Evolutionary conservation across 2,113 vertebrate species (phyloP), one percentile per base, ranked within the genome.

Genomic region (Plectropomus leopardus): DNA sequence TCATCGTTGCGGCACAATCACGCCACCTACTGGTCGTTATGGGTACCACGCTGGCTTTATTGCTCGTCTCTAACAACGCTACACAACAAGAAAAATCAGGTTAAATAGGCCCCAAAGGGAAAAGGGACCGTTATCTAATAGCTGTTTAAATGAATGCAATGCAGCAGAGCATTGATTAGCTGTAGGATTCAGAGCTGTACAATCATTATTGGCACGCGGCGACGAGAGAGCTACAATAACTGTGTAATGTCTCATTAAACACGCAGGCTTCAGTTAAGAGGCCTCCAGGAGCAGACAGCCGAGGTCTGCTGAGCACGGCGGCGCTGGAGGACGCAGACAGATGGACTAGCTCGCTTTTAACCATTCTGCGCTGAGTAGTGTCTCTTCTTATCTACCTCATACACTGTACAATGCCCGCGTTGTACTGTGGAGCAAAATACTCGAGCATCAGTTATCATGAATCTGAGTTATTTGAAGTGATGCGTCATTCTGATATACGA

Each of bases 321-420:
- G 32, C 30, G 50, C 63, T 80, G 60, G 28, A 65, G 67, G 66
- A 72, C 5, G 50, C 77, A 61, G n/a, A 47, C 36, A 30, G 59
- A 76, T 23, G 17, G 47, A 80, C 28, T n/a, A 75, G 78, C 73
- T 66, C 53, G 58, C 73, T 87, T 81, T 44, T 70, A 63, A 73
- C 70, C 13, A 32, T 78, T 59, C 87, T 84, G 78, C 74, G 87
- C 83, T 72, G 80, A 83, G 86, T 79, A 80, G 85, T 87, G 86
- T 82, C 85, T 85, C 83, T 86, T 78, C 76, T 72, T 88, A 91
- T 93, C 94, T 95, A 95, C 94, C 94, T 95, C 94, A 94, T 78
- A 86, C 44, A 75, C 85, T 66, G 87, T 85, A 47, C 72, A 85
- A 76, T 72, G 72, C 44, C 78, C 83, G 68, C 75, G 72, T 78